These are phyloP conservation scores for Stigmatopora nigra DNA, from an alignment of 2,113 vertebrate genomes.

Conservation along the genomic window DNA sequence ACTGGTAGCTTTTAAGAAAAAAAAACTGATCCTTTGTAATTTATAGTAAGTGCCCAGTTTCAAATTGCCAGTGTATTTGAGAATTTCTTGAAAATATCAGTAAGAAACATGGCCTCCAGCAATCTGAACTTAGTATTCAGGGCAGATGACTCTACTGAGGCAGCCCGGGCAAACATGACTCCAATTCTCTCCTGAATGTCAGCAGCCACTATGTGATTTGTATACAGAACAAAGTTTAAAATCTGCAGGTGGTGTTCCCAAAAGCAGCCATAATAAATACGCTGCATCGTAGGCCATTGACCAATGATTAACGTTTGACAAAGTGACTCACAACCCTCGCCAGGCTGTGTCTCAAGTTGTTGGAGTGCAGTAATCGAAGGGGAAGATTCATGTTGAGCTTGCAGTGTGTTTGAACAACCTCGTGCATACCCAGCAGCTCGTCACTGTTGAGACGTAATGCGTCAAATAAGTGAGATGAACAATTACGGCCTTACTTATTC, in stretches of 20 bases:
- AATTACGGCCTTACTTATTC: not conserved
- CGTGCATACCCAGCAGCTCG: slow-evolving; percentile 52
- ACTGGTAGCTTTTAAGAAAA: too few species aligned
- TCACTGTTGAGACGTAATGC: slow-evolving; percentile 38
- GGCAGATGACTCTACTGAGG: too few species aligned
- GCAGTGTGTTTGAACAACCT: slow-evolving; percentile 50
- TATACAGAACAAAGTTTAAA: slow-evolving; percentile 58
- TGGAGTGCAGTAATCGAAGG: slow-evolving; percentile 45
- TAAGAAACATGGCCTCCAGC: too few species aligned
- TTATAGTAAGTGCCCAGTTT: too few species aligned
- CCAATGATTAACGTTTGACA: slow-evolving; percentile 23
- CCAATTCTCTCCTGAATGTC: slow-evolving; percentile 10
- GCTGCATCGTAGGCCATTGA: not conserved
- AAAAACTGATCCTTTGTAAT: too few species aligned
- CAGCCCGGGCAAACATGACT: not conserved
- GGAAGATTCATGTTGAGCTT: slow-evolving; percentile 42
- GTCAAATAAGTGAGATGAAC: not conserved
- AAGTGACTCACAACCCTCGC: slow-evolving; percentile 52
- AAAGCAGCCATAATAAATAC: slow-evolving; percentile 15
- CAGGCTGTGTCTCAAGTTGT: slow-evolving; percentile 30
- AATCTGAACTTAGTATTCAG: too few species aligned
- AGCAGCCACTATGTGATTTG: slow-evolving; percentile 19
- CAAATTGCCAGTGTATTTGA: too few species aligned
- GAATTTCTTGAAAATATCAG: too few species aligned
- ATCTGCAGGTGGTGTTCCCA: slow-evolving; percentile 33